Percentiles rank a stretch among this genome's conserved stretches.
phyloP scores from a whole-genome alignment of 2,113 vertebrate species.

The Pseudonaja textilis region DNA sequence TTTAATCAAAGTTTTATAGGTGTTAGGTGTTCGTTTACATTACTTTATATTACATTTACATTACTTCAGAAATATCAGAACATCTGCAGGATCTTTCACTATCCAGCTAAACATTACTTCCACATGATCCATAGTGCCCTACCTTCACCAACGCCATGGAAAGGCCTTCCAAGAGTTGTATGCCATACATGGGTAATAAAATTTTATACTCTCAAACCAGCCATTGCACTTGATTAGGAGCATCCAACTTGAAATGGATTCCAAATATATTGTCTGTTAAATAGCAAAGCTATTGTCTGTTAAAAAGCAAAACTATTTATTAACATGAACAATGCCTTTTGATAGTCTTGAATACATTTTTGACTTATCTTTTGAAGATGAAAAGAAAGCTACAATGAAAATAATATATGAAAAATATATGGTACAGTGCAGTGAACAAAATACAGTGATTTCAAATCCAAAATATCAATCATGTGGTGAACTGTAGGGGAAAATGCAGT shows the following conservation, averaged over 20 bases:
- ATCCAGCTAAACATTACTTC: background rate
- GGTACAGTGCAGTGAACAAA: background rate
- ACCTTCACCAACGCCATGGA: background rate
- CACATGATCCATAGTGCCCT: background rate
- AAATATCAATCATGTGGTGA: background rate
- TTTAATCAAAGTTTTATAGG: background rate
- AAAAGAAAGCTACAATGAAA: background rate
- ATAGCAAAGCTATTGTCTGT: background rate
- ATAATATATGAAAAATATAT: background rate
- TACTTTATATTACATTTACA: background rate
- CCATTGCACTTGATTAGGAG: background rate
- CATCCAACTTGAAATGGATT: background rate
- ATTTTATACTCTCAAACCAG: background rate
- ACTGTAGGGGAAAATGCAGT: background rate
- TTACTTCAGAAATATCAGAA: background rate
- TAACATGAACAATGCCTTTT: background rate
- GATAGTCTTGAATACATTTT: conserved; percentile 2
- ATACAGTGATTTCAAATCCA: background rate
- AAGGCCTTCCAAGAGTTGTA: background rate
- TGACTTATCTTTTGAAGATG: background rate
- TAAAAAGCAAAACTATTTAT: background rate
- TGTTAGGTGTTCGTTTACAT: background rate
- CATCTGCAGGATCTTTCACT: background rate
- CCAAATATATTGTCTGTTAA: background rate
- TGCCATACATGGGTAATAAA: background rate